Evolutionary conservation across 2,797 vertebrate genomes (phyloP).

Genomic region (Arremon brunneinucha): DNA sequence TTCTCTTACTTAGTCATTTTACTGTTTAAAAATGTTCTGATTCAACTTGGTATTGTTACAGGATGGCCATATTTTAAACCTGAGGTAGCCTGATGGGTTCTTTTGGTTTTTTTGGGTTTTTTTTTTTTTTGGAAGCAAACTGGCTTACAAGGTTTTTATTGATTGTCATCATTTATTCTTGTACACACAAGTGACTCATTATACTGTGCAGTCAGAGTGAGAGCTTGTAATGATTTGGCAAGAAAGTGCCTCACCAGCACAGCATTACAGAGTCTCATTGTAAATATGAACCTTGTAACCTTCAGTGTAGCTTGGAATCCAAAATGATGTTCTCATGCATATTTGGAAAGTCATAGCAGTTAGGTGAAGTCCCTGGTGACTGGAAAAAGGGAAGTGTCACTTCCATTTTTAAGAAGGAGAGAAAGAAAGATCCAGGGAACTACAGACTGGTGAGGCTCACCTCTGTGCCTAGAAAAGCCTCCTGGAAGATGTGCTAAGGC

Average conservation of each 20-base stretch:
- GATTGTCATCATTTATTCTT: neutral
- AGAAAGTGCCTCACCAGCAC: neutral
- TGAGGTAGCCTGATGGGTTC: neutral
- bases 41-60: neutral
- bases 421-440: neutral
- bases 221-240: neutral
- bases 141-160: neutral
- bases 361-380: neutral
- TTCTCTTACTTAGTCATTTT: neutral
- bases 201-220: neutral
- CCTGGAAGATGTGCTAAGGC: neutral
- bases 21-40: neutral
- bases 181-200: neutral
- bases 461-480: neutral
- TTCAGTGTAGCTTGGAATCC: neutral
- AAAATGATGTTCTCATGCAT: neutral
- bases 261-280: neutral
- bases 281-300: neutral
- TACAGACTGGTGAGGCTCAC: accelerated
- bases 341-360: neutral
- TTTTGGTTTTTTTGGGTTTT: neutral
- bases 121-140: neutral
- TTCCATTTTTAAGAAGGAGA: neutral
- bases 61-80: neutral
- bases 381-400: neutral